Percentiles rank a stretch among this genome's conserved stretches.
phyloP scores from a whole-genome alignment of 2,888 invertebrate genomes.

The Galeopsomyia nigrocyanea region DNA sequence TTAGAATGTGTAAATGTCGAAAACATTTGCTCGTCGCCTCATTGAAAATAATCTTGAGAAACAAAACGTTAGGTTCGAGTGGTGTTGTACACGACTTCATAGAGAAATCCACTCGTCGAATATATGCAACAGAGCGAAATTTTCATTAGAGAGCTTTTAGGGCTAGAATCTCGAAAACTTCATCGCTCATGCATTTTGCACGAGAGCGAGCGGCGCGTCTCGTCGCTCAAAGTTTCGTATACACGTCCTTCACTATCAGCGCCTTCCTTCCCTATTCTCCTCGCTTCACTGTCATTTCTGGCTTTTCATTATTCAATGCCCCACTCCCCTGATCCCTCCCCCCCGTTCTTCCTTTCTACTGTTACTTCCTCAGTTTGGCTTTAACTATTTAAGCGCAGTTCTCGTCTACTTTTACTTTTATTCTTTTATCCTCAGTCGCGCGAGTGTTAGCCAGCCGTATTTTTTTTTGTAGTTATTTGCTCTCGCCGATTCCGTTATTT shows the following conservation, averaged over 20 bases:
- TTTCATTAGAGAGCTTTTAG: constrained; percentile 20
- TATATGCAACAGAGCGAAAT: constrained; percentile 13
- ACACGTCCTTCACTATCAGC: not conserved
- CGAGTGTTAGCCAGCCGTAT: too few relatives aligned
- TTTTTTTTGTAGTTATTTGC: too few relatives aligned
- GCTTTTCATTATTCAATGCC: not conserved
- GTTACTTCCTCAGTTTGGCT: not conserved
- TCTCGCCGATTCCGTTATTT: too few relatives aligned
- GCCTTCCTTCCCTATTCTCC: not conserved
- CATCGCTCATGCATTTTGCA: constrained; percentile 30
- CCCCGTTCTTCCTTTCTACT: not conserved
- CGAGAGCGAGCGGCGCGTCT: not conserved
- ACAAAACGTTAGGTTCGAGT: too few relatives aligned
- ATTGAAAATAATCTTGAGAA: too few relatives aligned
- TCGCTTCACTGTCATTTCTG: not conserved
- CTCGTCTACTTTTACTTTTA: too few relatives aligned
- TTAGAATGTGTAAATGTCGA: too few relatives aligned
- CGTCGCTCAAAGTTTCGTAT: too few relatives aligned
- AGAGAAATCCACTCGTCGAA: constrained; percentile 26
- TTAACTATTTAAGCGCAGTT: not conserved
- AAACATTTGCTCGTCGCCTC: too few relatives aligned
- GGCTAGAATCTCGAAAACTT: constrained; percentile 37
- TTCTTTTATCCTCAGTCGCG: too few relatives aligned
- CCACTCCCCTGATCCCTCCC: not conserved
- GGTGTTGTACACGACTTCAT: constrained; percentile 4